Evolutionary conservation across 2,797 vertebrate genomes (phyloP).

Genomic region (Limosa lapponica): DNA sequence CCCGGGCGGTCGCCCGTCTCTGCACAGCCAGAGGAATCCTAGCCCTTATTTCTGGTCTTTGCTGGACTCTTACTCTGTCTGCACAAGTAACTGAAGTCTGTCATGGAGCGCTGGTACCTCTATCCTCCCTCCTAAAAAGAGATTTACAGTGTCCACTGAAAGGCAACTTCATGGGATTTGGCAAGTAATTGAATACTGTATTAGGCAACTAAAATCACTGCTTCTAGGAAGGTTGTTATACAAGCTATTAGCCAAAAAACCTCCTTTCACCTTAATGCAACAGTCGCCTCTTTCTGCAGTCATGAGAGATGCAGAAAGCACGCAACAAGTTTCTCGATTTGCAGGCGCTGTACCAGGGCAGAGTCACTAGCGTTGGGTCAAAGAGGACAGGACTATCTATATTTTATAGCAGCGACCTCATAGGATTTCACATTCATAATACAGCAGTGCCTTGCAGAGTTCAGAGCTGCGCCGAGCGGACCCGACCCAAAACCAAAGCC

Average conservation of each 20-base stretch:
- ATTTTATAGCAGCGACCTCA: not conserved
- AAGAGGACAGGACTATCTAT: not conserved
- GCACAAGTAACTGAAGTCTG: not conserved
- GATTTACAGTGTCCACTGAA: not conserved
- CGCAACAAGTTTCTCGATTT: not conserved
- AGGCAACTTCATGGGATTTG: not conserved
- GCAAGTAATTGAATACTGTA: not conserved
- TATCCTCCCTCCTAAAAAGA: not conserved
- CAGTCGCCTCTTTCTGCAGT: not conserved
- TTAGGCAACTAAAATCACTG: not conserved
- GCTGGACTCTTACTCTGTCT: rapidly evolving
- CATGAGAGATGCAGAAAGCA: not conserved
- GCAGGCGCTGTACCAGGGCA: not conserved
- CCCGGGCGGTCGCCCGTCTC: not conserved
- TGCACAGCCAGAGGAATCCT: not conserved
- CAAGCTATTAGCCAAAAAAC: not conserved
- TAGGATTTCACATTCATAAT: not conserved
- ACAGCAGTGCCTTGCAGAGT: not conserved
- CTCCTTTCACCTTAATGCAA: not conserved
- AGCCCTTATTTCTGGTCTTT: not conserved
- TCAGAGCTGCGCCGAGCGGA: rapidly evolving
- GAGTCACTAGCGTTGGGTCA: not conserved
- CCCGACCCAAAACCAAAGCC: not conserved
- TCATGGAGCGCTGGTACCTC: rapidly evolving
- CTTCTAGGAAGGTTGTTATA: not conserved